A percentile compares a stretch with the other conserved stretches of the same genome.
Conservation (phyloP, 1,140 invertebrate genomes). For the Caenorhabditis briggsae region DNA sequence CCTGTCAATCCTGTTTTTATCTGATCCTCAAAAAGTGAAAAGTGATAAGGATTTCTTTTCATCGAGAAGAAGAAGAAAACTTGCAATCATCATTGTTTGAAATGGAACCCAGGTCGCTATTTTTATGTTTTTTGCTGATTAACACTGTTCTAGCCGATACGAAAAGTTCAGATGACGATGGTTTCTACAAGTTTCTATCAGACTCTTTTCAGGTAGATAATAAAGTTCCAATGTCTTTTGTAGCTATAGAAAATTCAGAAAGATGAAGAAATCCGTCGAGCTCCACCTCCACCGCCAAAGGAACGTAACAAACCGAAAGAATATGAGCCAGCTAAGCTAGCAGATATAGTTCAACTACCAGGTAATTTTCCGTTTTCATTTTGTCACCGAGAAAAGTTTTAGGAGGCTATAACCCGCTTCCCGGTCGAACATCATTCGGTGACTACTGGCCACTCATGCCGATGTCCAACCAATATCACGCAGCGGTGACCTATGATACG, state of each 20-base stretch:
- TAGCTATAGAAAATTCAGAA: neutral
- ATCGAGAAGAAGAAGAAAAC: too few species aligned
- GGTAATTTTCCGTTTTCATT: neutral
- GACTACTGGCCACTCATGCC: slow-evolving; percentile 67
- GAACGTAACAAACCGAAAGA: neutral
- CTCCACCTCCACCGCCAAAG: neutral
- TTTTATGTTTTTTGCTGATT: neutral
- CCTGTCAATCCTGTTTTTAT: slow-evolving; percentile 47
- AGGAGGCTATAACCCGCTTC: slow-evolving; percentile 63
- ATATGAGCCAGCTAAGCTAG: neutral
- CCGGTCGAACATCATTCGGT: slow-evolving; percentile 61
- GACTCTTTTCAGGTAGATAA: slow-evolving; percentile 36
- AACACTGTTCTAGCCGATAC: neutral
- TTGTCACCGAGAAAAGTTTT: neutral
- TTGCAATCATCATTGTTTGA: too few species aligned
- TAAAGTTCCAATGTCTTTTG: neutral
- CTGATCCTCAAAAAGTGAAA: neutral
- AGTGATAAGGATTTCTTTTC: slow-evolving; percentile 43
- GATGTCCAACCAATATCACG: slow-evolving; percentile 64
- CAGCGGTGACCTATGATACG: slow-evolving; percentile 65
- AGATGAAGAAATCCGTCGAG: slow-evolving; percentile 38
- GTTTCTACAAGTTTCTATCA: slow-evolving; percentile 35
- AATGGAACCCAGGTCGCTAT: neutral
- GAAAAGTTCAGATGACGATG: slow-evolving; percentile 21
- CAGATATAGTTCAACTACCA: slow-evolving; percentile 17